phyloP scores from a whole-genome alignment of 2,888 invertebrate species.

The Meliscaeva auricollis region DNA sequence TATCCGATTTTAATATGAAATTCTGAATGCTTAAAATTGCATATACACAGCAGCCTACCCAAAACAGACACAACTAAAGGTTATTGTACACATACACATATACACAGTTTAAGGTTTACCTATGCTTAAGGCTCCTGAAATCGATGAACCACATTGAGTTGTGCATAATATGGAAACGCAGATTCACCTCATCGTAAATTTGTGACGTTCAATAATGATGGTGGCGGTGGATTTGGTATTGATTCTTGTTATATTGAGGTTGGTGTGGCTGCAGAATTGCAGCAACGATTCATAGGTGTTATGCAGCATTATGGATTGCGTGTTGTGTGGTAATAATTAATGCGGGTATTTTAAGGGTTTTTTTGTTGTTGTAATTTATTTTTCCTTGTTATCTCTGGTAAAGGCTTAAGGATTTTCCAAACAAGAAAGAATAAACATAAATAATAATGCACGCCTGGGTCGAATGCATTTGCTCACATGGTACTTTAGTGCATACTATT shows the following conservation, averaged over 20 bases:
- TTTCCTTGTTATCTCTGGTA: neutral
- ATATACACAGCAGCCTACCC: neutral
- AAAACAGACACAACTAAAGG: neutral
- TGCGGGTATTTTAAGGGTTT: slow-evolving; percentile 26
- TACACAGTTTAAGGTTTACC: too few species aligned
- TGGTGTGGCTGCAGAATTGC: slow-evolving; percentile 53
- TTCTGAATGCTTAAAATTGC: slow-evolving; percentile 17
- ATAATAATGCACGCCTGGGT: too few species aligned
- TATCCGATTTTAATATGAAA: slow-evolving; percentile 54
- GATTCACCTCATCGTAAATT: slow-evolving; percentile 65
- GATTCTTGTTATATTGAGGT: slow-evolving; percentile 59
- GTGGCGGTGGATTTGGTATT: slow-evolving; percentile 28
- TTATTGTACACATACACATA: neutral
- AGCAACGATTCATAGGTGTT: slow-evolving; percentile 47
- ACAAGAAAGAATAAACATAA: too few species aligned
- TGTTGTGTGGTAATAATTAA: slow-evolving; percentile 32
- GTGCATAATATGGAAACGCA: slow-evolving; percentile 35
- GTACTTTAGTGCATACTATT: too few species aligned
- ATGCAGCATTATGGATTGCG: slow-evolving; percentile 45
- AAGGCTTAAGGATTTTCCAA: too few species aligned
- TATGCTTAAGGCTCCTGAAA: slow-evolving; percentile 18
- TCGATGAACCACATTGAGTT: slow-evolving; percentile 37
- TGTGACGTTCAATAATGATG: slow-evolving; percentile 12
- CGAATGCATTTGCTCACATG: too few species aligned
- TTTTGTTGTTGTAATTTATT: too few species aligned